Percentiles rank a stretch among this genome's conserved stretches.
Conservation (phyloP, 2,888 invertebrate species). For the Netelia virgata region DNA sequence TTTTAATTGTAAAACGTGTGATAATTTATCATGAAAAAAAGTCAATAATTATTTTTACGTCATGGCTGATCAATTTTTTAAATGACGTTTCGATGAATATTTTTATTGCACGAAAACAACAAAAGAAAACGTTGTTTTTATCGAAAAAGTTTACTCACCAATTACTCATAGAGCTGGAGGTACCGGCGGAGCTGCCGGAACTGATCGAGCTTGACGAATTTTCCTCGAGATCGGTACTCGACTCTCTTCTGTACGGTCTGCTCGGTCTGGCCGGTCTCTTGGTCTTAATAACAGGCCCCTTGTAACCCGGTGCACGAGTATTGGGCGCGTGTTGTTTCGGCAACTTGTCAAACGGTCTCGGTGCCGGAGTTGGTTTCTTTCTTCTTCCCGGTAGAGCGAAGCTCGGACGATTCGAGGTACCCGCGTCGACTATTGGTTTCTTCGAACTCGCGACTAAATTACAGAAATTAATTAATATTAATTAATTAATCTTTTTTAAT, state of each 20-base stretch:
- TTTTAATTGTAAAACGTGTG: background rate
- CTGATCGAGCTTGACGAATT: slow-evolving; percentile 50
- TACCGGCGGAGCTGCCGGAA: slow-evolving; percentile 51
- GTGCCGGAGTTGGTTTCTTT: slow-evolving; percentile 76
- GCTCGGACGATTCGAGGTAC: slow-evolving; percentile 76
- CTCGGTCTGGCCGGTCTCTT: slow-evolving; percentile 76
- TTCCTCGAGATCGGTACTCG: slow-evolving; percentile 72
- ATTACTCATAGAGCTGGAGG: slow-evolving; percentile 61
- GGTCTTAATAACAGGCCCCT: slow-evolving; percentile 78
- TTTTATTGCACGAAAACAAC: background rate
- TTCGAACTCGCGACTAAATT: slow-evolving; percentile 72
- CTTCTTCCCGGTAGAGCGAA: slow-evolving; percentile 75
- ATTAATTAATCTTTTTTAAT: too few relatives aligned
- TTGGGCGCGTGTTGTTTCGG: slow-evolving; percentile 84
- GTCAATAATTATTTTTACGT: background rate
- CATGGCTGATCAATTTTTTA: background rate
- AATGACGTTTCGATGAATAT: background rate
- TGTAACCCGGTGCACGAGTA: slow-evolving; percentile 83
- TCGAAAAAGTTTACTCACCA: slow-evolving; percentile 72
- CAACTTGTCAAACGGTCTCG: slow-evolving; percentile 82
- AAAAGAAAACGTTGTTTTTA: slow-evolving; percentile 3
- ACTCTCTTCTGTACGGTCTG: slow-evolving; percentile 82
- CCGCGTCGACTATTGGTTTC: slow-evolving; percentile 72
- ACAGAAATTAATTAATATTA: too few relatives aligned
- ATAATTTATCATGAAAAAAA: too few relatives aligned